Evolutionary conservation across 92 coral and sea anemone species (phyloP), one percentile per base, ranked within the genome.

Genomic region (Meandrina meandrites): DNA sequence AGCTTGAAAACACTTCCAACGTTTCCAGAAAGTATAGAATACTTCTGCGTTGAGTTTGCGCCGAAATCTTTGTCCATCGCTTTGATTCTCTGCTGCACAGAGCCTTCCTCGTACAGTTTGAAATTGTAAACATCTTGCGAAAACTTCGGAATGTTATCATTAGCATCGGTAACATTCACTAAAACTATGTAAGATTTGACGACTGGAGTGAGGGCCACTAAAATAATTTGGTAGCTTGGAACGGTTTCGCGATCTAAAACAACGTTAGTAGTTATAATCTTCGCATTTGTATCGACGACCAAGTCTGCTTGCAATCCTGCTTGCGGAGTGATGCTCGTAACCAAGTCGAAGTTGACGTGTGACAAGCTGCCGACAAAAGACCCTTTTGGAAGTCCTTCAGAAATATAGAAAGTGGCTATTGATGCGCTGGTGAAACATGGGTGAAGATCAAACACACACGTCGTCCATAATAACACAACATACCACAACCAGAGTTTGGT

Each of bases 21-120:
- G 75, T 97, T 97, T 66, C 99, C 99, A 73, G 98, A 95, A 47
- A 97, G 42, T 82, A 97, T 97, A 1, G 76, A 62, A 79, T 97
- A 96, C 28, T 72, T 89, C 77, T 91, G 95, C 14, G 95, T 93
- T 17, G 98, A 82, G 86, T 97, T 95, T 19, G 82, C 35, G 57
- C 98, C 99, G 30, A 75, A 85, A 79, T 97, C 99, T 14, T 30
- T 50, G 86, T 97, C 99, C 54, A 58, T 58, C 30, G 98, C 97
- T 60, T 78, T 74, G 35, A 95, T 60, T 53, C 42, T 90, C 27
- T 82, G 34, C 68, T 47, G 83, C 16, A 84, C 84, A 7, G 74
- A 34, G 30, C 22, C 40, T 28, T 91, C 99, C 31, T 90, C 95
- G 79, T 89, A 64, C 34, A 86, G 83, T 50, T 86, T 80, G 78